Conservation (phyloP, 2,797 vertebrate genomes). For the Zalophus californianus region DNA sequence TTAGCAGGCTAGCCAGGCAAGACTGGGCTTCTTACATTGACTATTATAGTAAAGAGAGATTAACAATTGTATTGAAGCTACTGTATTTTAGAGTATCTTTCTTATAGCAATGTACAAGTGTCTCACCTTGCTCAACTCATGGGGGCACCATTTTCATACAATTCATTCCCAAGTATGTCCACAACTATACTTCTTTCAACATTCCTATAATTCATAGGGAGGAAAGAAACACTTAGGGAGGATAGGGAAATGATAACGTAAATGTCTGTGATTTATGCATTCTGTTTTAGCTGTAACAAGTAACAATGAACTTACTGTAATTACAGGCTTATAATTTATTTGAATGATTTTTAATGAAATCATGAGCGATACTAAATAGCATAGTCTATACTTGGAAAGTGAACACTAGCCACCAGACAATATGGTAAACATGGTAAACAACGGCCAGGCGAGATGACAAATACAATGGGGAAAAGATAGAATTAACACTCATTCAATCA, state of each 20-base stretch:
- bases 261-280: not conserved
- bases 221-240: not conserved
- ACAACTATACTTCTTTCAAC: not conserved
- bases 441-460: not conserved
- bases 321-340: not conserved
- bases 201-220: not conserved
- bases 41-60: not conserved
- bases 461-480: not conserved
- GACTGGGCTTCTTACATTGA: not conserved
- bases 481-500: not conserved
- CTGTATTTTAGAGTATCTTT: not conserved
- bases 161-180: not conserved
- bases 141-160: not conserved
- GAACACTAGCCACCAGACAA: not conserved
- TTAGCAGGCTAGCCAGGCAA: not conserved
- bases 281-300: not conserved
- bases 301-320: not conserved
- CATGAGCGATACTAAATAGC: not conserved
- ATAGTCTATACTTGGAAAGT: not conserved
- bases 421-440: not conserved
- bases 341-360: not conserved
- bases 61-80: not conserved
- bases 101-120: not conserved
- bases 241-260: not conserved
- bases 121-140: not conserved